Conservation (phyloP, 2,113 vertebrate genomes). For the Peromyscus maniculatus region DNA sequence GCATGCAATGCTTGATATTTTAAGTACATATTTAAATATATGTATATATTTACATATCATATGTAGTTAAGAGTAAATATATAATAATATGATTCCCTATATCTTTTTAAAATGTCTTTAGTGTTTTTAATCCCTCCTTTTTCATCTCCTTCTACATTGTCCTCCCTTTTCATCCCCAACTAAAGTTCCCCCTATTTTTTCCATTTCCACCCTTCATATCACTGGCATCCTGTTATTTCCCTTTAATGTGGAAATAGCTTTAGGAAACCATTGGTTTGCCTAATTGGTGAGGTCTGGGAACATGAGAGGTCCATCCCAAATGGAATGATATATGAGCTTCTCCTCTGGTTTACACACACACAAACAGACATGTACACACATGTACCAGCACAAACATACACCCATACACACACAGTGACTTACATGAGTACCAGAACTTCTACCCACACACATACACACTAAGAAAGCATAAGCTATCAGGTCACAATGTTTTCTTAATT, state of each 20-base stretch:
- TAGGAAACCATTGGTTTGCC: neutral
- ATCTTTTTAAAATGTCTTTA: neutral
- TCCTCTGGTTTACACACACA: neutral
- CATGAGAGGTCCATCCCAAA: neutral
- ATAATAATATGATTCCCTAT: neutral
- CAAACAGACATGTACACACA: neutral
- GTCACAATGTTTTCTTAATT: neutral
- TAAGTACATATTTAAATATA: neutral
- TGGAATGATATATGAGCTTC: neutral
- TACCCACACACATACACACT: neutral
- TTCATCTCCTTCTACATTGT: neutral
- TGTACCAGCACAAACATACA: neutral
- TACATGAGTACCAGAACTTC: neutral
- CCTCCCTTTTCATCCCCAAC: neutral
- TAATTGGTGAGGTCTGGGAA: neutral
- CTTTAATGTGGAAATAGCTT: neutral
- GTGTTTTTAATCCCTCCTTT: neutral
- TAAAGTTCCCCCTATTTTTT: neutral
- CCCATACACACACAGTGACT: neutral
- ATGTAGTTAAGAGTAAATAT: neutral
- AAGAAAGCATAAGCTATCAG: neutral
- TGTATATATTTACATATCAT: neutral
- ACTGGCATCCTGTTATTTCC: neutral
- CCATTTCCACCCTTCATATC: neutral
- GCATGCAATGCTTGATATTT: neutral